Evolutionary conservation across 2,113 vertebrate genomes (phyloP).

Genomic region (Platichthys flesus): DNA sequence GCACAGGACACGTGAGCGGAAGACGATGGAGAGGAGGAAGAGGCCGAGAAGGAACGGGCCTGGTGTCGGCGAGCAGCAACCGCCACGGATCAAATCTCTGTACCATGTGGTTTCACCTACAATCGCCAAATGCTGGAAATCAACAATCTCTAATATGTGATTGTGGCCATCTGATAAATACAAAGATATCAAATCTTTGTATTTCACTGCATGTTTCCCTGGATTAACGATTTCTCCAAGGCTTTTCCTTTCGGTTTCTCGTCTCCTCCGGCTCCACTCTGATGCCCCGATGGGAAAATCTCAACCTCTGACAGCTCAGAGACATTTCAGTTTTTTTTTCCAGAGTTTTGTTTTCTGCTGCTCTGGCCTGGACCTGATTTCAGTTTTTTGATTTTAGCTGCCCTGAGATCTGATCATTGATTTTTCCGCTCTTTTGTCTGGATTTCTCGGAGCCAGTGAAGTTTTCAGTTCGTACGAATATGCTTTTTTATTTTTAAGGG

Average conservation of each 20-base stretch:
- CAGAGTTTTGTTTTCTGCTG: neutral
- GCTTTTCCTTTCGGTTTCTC: neutral
- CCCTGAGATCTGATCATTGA: neutral
- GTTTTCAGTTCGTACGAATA: neutral
- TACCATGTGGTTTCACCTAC: conserved; percentile 14
- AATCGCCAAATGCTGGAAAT: neutral
- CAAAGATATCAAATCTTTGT: neutral
- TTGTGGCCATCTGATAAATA: neutral
- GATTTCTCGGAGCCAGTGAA: neutral
- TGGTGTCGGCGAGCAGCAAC: neutral
- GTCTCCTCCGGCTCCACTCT: neutral
- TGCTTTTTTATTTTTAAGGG: conserved; percentile 8
- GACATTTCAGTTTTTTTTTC: neutral
- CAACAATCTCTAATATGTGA: neutral
- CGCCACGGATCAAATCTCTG: conserved; percentile 29
- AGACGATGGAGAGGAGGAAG: neutral
- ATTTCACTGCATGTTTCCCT: neutral
- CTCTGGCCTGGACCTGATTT: neutral
- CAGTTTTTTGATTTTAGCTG: neutral
- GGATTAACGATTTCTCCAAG: too few relatives aligned
- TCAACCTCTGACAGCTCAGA: neutral
- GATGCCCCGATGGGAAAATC: neutral
- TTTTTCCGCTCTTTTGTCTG: neutral
- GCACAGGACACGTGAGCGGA: conserved; percentile 8
- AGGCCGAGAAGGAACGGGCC: neutral